phyloP scores from a whole-genome alignment of 2,888 invertebrate genomes.

The Muschampia plurimacula region DNA sequence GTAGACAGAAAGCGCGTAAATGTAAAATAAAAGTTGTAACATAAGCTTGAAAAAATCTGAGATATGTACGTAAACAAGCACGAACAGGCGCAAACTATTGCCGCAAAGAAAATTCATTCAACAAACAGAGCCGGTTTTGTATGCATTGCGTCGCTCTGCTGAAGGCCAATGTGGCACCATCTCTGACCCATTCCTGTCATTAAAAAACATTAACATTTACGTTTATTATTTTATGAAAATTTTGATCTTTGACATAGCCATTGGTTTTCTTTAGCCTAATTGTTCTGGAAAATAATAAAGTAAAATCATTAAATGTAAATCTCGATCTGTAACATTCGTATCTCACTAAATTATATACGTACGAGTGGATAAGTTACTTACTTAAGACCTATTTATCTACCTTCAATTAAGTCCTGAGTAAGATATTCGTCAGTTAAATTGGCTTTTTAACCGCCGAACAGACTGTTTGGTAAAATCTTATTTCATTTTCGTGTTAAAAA shows the following conservation, averaged over 20 bases:
- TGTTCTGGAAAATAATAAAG: too few relatives aligned
- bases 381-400: too few relatives aligned
- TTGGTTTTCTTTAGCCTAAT: background rate
- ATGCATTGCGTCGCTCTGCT: conserved; percentile 39
- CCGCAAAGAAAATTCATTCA: conserved; percentile 72
- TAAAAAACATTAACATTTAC: background rate
- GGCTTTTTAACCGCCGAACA: too few relatives aligned
- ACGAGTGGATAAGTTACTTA: too few relatives aligned
- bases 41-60: conserved; percentile 60
- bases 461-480: too few relatives aligned
- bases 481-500: background rate
- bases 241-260: background rate
- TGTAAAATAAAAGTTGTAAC: conserved; percentile 63
- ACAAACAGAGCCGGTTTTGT: conserved; percentile 60
- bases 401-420: too few relatives aligned
- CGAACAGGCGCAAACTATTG: conserved; percentile 55
- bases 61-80: conserved; percentile 68
- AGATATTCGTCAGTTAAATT: too few relatives aligned
- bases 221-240: background rate
- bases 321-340: too few relatives aligned
- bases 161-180: conserved; percentile 48
- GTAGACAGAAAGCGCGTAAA: background rate
- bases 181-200: conserved; percentile 49
- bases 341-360: too few relatives aligned
- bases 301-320: too few relatives aligned